Evolutionary conservation across 2,797 vertebrate species (phyloP).

Genomic region (Manis javanica): DNA sequence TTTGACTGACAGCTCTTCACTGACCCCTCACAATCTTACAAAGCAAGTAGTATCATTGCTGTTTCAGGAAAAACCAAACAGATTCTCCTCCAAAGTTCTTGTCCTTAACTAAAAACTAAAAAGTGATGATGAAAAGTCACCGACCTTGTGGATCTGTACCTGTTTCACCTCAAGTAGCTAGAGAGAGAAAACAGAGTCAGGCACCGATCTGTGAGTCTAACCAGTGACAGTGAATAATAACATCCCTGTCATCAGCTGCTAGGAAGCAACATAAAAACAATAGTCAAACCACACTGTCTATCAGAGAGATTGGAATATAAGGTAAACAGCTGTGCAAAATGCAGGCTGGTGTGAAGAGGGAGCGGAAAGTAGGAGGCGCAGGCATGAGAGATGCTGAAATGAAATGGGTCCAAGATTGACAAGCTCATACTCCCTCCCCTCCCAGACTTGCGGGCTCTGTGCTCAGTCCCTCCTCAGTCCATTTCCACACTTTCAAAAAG

Average conservation of each 20-base stretch:
- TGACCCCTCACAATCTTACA: background rate
- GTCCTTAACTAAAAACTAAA: conserved; percentile 31
- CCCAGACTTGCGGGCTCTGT: background rate
- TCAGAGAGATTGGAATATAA: background rate
- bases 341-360: background rate
- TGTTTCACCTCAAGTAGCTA: conserved; percentile 13
- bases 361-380: background rate
- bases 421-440: background rate
- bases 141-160: background rate
- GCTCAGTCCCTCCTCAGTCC: background rate
- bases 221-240: conserved; percentile 36
- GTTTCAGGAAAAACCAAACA: conserved; percentile 13
- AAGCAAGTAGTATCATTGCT: background rate
- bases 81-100: background rate
- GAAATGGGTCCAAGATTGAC: background rate
- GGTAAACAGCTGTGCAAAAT: background rate
- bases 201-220: conserved; percentile 5
- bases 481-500: background rate
- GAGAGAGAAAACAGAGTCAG: background rate
- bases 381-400: background rate
- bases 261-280: background rate
- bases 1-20: background rate
- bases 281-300: background rate
- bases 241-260: background rate
- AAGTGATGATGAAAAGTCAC: background rate